A percentile compares a stretch with the other conserved stretches of the same genome.
Evolutionary conservation across 2,888 invertebrate species (phyloP).

Genomic region (Drosophila nr. perissopoda): DNA sequence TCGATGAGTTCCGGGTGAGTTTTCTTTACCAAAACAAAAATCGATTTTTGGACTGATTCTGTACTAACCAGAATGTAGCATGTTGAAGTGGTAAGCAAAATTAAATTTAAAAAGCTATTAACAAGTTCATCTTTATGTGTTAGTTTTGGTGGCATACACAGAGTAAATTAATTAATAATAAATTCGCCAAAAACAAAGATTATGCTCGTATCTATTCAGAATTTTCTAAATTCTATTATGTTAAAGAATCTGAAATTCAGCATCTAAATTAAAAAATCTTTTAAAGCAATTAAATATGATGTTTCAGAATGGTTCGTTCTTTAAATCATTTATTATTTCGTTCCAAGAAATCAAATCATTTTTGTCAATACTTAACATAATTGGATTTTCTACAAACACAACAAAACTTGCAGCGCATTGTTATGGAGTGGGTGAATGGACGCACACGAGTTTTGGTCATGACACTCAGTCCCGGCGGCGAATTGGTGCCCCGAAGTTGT

Average conservation of each 20-base stretch:
- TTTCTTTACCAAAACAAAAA: conserved; percentile 30
- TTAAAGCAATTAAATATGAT: background rate
- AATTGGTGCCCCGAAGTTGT: conserved; percentile 85
- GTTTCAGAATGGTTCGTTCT: background rate
- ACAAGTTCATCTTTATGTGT: background rate
- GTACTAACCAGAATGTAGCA: background rate
- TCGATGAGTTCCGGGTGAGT: conserved; percentile 89
- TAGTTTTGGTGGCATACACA: background rate
- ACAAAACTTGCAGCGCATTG: conserved; percentile 79
- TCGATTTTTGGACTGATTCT: background rate
- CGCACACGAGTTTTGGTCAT: conserved; percentile 84
- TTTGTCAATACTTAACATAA: background rate
- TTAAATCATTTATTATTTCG: background rate
- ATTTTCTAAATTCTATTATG: too few species aligned
- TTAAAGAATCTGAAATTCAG: background rate
- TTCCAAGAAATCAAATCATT: background rate
- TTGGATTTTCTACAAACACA: background rate
- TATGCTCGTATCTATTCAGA: too few species aligned
- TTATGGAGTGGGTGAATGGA: conserved; percentile 84
- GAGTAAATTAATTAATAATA: background rate
- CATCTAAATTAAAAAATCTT: background rate
- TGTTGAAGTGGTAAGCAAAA: background rate
- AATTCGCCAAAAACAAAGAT: background rate
- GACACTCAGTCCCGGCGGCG: conserved; percentile 84
- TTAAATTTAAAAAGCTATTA: background rate